phyloP scores from a whole-genome alignment of 2,797 vertebrate genomes.

The Neosilurus hyrtlii region DNA sequence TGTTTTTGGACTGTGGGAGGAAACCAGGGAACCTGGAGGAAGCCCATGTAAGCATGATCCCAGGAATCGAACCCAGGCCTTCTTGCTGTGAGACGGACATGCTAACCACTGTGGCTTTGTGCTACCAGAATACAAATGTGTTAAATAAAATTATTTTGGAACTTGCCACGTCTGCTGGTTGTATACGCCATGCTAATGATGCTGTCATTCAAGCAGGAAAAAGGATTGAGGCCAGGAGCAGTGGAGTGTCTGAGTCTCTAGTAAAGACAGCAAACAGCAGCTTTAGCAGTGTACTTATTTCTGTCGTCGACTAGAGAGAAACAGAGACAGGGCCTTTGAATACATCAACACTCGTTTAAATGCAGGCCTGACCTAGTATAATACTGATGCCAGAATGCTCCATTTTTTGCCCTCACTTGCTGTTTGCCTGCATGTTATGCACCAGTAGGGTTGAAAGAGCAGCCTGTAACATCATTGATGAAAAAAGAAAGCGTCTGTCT shows the following conservation, averaged over 20 bases:
- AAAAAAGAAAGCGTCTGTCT: slow-evolving; percentile 9
- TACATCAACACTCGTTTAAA: not conserved
- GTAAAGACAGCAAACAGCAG: slow-evolving; percentile 10
- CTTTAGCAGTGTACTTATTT: slow-evolving; percentile 1
- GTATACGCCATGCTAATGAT: not conserved
- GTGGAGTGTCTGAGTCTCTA: not conserved
- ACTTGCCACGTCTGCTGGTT: not conserved
- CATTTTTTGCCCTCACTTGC: not conserved
- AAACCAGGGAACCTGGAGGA: no score
- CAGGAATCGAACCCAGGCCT: no score
- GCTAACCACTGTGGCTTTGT: no score
- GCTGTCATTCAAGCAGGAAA: not conserved
- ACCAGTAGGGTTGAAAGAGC: slow-evolving; percentile 5
- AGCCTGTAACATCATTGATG: not conserved
- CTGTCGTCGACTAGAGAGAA: no score
- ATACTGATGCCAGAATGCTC: slow-evolving; percentile 1
- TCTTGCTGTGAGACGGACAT: no score
- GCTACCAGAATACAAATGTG: not conserved
- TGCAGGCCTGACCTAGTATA: not conserved
- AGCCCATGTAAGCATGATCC: no score
- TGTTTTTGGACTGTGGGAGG: no score
- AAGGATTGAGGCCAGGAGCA: not conserved
- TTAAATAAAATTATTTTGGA: not conserved
- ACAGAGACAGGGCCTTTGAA: not conserved
- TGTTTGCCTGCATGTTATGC: not conserved